Percentiles rank a stretch among this genome's conserved stretches.
Conservation (phyloP, 2,113 vertebrate species). For the Craseonycteris thonglongyai region DNA sequence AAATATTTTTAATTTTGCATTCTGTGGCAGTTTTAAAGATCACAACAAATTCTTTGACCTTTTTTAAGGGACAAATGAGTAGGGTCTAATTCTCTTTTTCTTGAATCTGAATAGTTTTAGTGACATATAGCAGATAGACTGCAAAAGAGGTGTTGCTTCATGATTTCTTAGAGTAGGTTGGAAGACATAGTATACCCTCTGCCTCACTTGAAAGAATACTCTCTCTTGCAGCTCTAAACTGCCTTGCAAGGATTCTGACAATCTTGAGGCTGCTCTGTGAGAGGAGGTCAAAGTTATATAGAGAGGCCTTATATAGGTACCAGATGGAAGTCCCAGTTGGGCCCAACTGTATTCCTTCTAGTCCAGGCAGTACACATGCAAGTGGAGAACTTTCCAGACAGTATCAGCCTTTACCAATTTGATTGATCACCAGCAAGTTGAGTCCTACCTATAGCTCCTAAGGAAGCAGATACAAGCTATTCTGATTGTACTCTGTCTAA, state of each 20-base stretch:
- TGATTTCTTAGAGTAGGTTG: not conserved
- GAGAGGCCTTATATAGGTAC: not conserved
- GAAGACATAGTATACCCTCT: not conserved
- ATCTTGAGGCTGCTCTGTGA: not conserved
- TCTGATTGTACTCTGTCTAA: not conserved
- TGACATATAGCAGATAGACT: not conserved
- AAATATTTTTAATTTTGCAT: not conserved
- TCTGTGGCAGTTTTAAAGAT: not conserved
- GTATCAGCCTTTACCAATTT: not conserved
- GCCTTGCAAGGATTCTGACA: not conserved
- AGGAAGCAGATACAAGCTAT: not conserved
- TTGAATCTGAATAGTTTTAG: not conserved
- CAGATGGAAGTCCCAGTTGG: not conserved
- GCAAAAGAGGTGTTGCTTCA: not conserved
- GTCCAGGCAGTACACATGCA: not conserved
- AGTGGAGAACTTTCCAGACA: not conserved
- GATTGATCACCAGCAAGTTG: not conserved
- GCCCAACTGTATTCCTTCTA: not conserved
- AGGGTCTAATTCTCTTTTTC: not conserved
- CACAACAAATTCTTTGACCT: not conserved
- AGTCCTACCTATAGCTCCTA: not conserved
- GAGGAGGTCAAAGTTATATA: not conserved
- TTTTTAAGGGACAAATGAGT: not conserved
- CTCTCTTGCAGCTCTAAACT: not conserved
- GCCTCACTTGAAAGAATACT: not conserved